Percentiles rank a stretch among this genome's conserved stretches.
Conservation (phyloP, 37 sponge, comb jelly and placozoan species). For the Beroe ovata region DNA sequence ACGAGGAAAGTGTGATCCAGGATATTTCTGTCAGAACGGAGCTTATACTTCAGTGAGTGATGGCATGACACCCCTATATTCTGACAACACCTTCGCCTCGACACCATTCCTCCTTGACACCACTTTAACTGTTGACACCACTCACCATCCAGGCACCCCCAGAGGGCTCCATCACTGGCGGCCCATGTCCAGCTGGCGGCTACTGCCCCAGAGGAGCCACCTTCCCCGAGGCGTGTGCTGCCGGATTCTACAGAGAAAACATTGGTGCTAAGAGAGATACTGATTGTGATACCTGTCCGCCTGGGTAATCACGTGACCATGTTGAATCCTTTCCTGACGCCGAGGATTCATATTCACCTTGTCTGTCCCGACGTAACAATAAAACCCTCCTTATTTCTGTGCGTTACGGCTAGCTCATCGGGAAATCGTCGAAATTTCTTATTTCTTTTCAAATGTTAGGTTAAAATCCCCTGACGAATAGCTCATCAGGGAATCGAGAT, state of each 20-base stretch:
- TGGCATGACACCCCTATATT: background rate
- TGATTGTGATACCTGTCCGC: slow-evolving; percentile 61
- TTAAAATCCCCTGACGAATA: no score
- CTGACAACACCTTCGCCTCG: background rate
- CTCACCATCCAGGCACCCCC: slow-evolving; percentile 27
- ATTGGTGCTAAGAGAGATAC: slow-evolving; percentile 32
- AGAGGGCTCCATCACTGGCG: slow-evolving; percentile 51
- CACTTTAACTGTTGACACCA: slow-evolving; percentile 4
- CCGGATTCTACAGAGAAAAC: slow-evolving; percentile 30
- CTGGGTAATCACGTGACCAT: no score
- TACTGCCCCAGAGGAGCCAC: slow-evolving; percentile 69
- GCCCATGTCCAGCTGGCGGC: slow-evolving; percentile 63
- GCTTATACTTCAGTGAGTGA: slow-evolving; percentile 53
- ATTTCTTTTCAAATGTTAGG: no score
- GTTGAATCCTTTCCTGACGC: no score
- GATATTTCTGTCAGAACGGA: slow-evolving; percentile 68
- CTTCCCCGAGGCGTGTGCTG: slow-evolving; percentile 9
- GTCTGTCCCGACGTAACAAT: no score
- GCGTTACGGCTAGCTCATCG: no score
- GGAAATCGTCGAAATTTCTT: no score
- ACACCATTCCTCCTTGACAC: background rate
- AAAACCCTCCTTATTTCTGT: no score
- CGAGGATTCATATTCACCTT: no score
- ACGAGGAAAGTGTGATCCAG: slow-evolving; percentile 66
- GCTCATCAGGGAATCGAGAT: no score